Conservation (phyloP, 2,797 vertebrate species). For the Muscicapa striata region DNA sequence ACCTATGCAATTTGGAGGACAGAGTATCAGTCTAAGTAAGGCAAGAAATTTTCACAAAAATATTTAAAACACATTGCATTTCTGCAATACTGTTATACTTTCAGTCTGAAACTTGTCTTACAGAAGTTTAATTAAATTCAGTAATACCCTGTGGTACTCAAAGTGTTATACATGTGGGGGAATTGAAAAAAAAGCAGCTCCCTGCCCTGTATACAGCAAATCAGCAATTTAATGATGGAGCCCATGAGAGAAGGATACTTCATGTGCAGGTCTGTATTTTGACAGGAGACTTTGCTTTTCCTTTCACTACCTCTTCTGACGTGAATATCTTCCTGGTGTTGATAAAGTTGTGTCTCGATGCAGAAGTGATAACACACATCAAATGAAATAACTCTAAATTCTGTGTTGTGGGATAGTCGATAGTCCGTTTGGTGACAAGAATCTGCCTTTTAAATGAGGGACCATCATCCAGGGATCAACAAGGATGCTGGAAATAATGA, state of each 20-base stretch:
- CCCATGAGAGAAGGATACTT: not conserved
- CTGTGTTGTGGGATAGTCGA: not conserved
- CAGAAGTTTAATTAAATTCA: not conserved
- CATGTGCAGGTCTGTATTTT: not conserved
- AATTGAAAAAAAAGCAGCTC: not conserved
- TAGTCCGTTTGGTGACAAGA: not conserved
- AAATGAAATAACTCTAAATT: not conserved
- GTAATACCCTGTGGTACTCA: not conserved
- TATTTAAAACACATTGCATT: not conserved
- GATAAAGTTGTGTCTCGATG: not conserved
- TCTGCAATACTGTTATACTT: not conserved
- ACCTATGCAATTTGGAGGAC: not conserved
- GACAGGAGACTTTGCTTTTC: not conserved
- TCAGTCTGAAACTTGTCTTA: not conserved
- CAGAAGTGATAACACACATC: not conserved
- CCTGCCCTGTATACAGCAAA: not conserved
- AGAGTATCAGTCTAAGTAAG: not conserved
- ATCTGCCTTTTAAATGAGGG: not conserved
- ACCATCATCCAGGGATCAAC: not conserved
- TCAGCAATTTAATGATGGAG: not conserved
- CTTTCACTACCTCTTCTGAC: not conserved
- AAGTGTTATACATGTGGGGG: rapidly evolving
- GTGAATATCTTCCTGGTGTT: not conserved
- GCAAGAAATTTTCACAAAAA: not conserved
- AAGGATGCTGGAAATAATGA: not conserved